Evolutionary conservation across 2,888 invertebrate species (phyloP), one percentile per base, ranked within the genome.

Genomic region (Hemaris fuciformis): DNA sequence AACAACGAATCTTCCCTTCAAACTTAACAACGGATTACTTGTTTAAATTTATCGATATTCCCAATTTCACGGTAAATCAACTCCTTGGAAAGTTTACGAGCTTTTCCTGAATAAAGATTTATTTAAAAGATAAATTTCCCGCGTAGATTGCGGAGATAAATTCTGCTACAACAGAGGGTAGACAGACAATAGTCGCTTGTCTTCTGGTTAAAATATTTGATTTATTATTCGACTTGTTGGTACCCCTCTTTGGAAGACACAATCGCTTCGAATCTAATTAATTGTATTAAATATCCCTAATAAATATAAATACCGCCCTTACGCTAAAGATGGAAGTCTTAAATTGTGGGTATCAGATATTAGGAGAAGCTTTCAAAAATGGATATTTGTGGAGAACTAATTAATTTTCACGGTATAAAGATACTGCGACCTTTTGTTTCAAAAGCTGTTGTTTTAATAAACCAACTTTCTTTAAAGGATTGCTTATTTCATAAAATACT

Each of bases 41-140:
- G 60, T 48, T 53, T 53, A 62, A 71, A 64, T 72, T 72, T 70
- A 70, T 65, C 69, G 71, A 70, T 69, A 73, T 69, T 69, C 65
- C 70, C 70, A 66, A 73, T 74, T 74, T 72, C 69, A 69, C 67
- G 72, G 67, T 63, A 69, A 71, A 74, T 75, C 69, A 71, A 74
- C 72, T 72, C 68, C 67, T 69, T 66, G 57, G 61, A 66, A 67
- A 72, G 60, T 70, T 69, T 68, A 71, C 66, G 66, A 68, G 64
- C 65, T 63, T 64, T 65, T 60, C 60, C 41, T 53, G 61, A 60
- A 61, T 65, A 66, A 66, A 68, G 69, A 73, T 72, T 70, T 72
- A 66, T 72, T 62, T 67, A 63, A 57, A 56, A 69, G 69, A 71
- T 72, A 69, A 69, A 70, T 70, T 68, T 66, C 66, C 58, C 38